phyloP scores from a whole-genome alignment of 2,797 vertebrate genomes.

The Parauchenoglanis ngamensis region DNA sequence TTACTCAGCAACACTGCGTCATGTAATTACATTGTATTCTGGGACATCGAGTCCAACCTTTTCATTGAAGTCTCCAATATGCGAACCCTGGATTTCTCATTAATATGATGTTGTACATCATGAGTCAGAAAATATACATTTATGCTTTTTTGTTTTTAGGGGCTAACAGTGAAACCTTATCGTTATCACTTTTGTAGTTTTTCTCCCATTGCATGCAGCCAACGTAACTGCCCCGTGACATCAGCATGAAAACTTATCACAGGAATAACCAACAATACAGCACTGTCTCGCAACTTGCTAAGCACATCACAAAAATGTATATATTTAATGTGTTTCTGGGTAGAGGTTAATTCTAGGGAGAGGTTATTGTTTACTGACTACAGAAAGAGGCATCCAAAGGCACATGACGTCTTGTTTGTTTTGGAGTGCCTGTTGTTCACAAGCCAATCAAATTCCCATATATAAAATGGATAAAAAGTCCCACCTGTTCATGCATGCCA shows the following conservation, averaged over 20 bases:
- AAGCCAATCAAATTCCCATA: not conserved
- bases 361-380: not conserved
- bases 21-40: not conserved
- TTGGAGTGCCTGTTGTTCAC: not conserved
- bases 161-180: too few relatives aligned
- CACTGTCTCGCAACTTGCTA: too few relatives aligned
- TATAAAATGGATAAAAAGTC: not conserved
- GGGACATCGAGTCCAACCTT: not conserved
- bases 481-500: not conserved
- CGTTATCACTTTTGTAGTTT: too few relatives aligned
- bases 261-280: too few relatives aligned
- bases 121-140: too few relatives aligned
- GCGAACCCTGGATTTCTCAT: not conserved
- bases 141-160: not conserved
- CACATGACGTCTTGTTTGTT: not conserved
- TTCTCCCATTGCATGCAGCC: too few relatives aligned
- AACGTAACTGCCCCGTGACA: too few relatives aligned
- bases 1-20: not conserved
- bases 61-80: not conserved
- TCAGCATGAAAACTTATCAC: too few relatives aligned
- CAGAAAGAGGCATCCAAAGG: too few relatives aligned
- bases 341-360: too few relatives aligned
- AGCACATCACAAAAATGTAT: too few relatives aligned
- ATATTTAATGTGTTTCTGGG: too few relatives aligned
- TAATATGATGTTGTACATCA: not conserved